Percentiles rank a stretch among this genome's conserved stretches.
phyloP scores from a whole-genome alignment of 2,113 vertebrate genomes.

The Callocephalon fimbriatum region DNA sequence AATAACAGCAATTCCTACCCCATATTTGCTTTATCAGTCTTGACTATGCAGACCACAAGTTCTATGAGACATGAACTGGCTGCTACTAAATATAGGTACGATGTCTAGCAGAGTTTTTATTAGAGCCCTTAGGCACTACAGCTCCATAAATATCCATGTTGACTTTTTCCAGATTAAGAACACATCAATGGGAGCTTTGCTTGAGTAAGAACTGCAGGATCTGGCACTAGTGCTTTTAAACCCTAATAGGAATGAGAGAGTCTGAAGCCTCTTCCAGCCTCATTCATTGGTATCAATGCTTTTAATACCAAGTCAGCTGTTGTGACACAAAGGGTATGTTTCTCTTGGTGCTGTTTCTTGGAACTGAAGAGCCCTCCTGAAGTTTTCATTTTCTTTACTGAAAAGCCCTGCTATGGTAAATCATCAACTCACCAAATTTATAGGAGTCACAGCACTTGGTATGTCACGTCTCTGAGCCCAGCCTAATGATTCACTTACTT shows the following conservation, averaged over 20 bases:
- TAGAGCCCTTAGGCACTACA: constrained; percentile 49
- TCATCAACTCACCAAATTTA: constrained; percentile 64
- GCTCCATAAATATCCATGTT: constrained; percentile 68
- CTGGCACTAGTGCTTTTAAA: constrained; percentile 48
- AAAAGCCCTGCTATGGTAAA: constrained; percentile 64
- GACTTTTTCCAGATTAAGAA: constrained; percentile 69
- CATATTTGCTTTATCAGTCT: constrained; percentile 49
- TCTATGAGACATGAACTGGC: constrained; percentile 50
- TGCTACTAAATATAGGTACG: constrained; percentile 68
- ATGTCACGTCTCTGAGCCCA: constrained; percentile 55
- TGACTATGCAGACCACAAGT: constrained; percentile 60
- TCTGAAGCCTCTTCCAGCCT: constrained; percentile 45
- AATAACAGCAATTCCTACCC: constrained; percentile 42
- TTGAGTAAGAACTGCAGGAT: constrained; percentile 46
- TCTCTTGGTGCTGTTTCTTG: constrained; percentile 61
- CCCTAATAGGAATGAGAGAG: constrained; percentile 42
- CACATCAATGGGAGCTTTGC: constrained; percentile 55
- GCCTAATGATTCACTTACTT: constrained; percentile 59
- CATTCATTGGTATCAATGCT: constrained; percentile 58
- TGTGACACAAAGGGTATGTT: constrained; percentile 60
- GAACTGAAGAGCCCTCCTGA: constrained; percentile 62
- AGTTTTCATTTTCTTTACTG: constrained; percentile 72
- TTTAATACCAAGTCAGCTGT: constrained; percentile 58
- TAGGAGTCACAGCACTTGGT: constrained; percentile 59
- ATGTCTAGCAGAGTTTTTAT: constrained; percentile 56